Conservation (phyloP, 1,140 invertebrate species). For the Bombus soroeensis region DNA sequence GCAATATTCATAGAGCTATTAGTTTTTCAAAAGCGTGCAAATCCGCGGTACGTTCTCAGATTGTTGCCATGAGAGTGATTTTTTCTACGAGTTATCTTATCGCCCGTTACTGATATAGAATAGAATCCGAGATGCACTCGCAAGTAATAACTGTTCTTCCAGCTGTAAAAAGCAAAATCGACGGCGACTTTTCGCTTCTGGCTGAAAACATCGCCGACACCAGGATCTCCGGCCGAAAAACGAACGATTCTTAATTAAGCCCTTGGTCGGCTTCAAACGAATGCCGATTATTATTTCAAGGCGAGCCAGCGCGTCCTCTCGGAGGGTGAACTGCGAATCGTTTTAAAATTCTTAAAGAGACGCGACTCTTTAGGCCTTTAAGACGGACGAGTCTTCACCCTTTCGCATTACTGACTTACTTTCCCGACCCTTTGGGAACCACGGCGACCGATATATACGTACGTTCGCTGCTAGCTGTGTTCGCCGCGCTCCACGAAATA, state of each 20-base stretch:
- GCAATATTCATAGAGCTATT: slow-evolving; percentile 55
- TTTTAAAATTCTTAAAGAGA: slow-evolving; percentile 70
- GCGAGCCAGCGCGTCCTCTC: not conserved
- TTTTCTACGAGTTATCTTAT: slow-evolving; percentile 79
- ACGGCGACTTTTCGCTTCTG: slow-evolving; percentile 38
- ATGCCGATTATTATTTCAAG: slow-evolving; percentile 28
- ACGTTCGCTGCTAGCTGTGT: too few species aligned
- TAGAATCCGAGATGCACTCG: slow-evolving; percentile 68
- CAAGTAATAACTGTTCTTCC: slow-evolving; percentile 58
- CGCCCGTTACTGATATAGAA: slow-evolving; percentile 77
- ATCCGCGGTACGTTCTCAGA: slow-evolving; percentile 73
- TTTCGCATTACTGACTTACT: slow-evolving; percentile 80
- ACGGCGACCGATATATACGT: too few species aligned
- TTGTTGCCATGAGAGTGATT: slow-evolving; percentile 80
- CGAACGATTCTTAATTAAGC: slow-evolving; percentile 22
- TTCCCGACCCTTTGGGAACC: slow-evolving; percentile 72
- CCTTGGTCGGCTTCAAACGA: not conserved
- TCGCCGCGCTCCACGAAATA: not conserved
- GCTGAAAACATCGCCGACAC: not conserved
- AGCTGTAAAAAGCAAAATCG: slow-evolving; percentile 61
- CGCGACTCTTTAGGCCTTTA: slow-evolving; percentile 52
- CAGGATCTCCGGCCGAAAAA: not conserved
- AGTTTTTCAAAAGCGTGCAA: slow-evolving; percentile 76
- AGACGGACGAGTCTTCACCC: slow-evolving; percentile 57
- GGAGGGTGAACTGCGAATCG: not conserved